These are phyloP conservation scores for Spongilla lacustris DNA, from an alignment of 37 sponge, comb jelly and placozoan genomes.

Conservation along the genomic window DNA sequence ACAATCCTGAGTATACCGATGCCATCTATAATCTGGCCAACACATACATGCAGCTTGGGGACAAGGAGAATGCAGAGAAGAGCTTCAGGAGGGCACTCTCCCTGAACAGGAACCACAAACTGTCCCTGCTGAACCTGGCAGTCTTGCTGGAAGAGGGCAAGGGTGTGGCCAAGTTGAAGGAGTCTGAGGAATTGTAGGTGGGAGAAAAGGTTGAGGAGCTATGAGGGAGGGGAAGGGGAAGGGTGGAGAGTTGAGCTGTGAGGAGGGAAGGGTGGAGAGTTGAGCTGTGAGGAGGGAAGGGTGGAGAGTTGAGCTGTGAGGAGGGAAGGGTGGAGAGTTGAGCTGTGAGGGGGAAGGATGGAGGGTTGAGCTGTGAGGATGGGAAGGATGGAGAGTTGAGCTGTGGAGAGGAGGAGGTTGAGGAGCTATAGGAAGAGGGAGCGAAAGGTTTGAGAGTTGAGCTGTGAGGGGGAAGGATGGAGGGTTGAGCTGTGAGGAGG, in stretches of 20 bases:
- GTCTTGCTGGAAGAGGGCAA: constrained; percentile 2
- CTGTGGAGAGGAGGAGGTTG: neutral
- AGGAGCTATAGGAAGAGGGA: neutral
- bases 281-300: neutral
- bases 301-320: neutral
- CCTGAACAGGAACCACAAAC: neutral
- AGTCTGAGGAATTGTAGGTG: constrained; percentile 42
- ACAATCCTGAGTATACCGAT: constrained; percentile 32
- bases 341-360: neutral
- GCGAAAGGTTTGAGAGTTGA: neutral
- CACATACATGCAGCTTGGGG: constrained; percentile 33
- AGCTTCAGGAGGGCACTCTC: constrained; percentile 24
- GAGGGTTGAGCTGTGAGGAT: neutral
- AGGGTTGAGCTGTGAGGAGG: neutral
- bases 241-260: neutral
- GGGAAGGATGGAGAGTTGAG: neutral
- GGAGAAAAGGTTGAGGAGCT: neutral
- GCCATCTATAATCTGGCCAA: constrained; percentile 61
- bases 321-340: neutral
- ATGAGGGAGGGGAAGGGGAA: neutral
- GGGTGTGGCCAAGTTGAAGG: neutral
- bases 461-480: neutral
- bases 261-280: neutral
- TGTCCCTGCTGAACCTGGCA: constrained; percentile 17
- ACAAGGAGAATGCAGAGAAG: constrained; percentile 27